Evolutionary conservation across 2,888 invertebrate genomes (phyloP).

Genomic region (Ephialtes manifestator): DNA sequence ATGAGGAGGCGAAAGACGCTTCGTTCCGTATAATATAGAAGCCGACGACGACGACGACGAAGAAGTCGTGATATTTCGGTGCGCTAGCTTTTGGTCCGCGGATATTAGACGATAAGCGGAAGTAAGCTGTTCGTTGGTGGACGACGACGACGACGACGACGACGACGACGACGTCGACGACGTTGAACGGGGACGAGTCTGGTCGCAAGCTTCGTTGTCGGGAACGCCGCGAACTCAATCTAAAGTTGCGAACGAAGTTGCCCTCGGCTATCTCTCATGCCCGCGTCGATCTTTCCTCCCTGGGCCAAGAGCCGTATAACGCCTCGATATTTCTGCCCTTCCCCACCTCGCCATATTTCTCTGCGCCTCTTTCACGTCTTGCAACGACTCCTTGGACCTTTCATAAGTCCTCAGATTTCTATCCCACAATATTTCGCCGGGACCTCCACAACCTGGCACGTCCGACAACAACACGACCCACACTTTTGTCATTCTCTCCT

Average conservation of each 20-base stretch:
- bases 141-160: slow-evolving; percentile 58
- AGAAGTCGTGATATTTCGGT: slow-evolving; percentile 73
- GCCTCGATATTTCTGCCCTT: slow-evolving; percentile 41
- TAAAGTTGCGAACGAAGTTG: slow-evolving; percentile 81
- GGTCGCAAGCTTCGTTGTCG: slow-evolving; percentile 22
- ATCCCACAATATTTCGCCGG: slow-evolving; percentile 22
- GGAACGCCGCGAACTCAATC: slow-evolving; percentile 80
- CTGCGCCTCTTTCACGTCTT: slow-evolving; percentile 5
- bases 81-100: slow-evolving; percentile 53
- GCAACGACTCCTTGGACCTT: slow-evolving; percentile 37
- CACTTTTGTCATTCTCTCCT: not conserved
- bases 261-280: slow-evolving; percentile 76
- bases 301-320: slow-evolving; percentile 49
- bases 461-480: not conserved
- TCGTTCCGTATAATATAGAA: slow-evolving; percentile 20
- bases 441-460: not conserved
- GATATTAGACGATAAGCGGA: slow-evolving; percentile 79
- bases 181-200: slow-evolving; percentile 52
- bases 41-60: slow-evolving; percentile 32
- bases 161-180: slow-evolving; percentile 52
- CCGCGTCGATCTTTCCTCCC: slow-evolving; percentile 74
- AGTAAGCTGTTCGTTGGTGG: slow-evolving; percentile 60
- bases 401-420: slow-evolving; percentile 47
- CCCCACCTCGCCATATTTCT: slow-evolving; percentile 2
- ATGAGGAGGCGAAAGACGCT: slow-evolving; percentile 29